These are phyloP conservation scores for Scaptomyza pallida DNA, from an alignment of 1,140 invertebrate species.

Conservation along the genomic window DNA sequence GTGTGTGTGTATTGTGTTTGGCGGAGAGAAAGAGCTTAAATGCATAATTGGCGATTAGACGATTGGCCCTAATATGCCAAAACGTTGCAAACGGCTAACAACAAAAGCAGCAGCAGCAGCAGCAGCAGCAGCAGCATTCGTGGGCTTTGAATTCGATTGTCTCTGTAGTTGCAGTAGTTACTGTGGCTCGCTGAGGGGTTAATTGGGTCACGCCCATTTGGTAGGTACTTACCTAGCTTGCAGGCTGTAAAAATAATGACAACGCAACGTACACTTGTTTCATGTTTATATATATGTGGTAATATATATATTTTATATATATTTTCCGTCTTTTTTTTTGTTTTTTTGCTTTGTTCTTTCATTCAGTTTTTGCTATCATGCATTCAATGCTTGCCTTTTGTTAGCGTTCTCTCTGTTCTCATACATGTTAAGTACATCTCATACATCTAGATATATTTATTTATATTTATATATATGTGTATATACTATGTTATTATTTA, in stretches of 20 bases:
- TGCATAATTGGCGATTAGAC: conserved; percentile 82
- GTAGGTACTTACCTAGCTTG: conserved; percentile 60
- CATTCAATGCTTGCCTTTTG: conserved; percentile 72
- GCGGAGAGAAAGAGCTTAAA: conserved; percentile 40
- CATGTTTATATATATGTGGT: conserved; percentile 59
- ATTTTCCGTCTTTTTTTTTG: conserved; percentile 59
- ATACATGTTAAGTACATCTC: conserved; percentile 58
- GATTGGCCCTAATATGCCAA: conserved; percentile 78
- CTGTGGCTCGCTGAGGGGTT: conserved; percentile 30
- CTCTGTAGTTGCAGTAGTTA: conserved; percentile 14
- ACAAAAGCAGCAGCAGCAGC: conserved; percentile 56
- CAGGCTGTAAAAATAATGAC: conserved; percentile 60
- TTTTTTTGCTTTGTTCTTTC: conserved; percentile 62
- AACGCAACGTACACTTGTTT: conserved; percentile 64
- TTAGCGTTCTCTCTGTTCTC: conserved; percentile 48
- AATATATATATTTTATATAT: conserved; percentile 70
- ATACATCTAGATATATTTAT: conserved; percentile 56
- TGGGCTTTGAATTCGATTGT: conserved; percentile 37
- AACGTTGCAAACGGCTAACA: conserved; percentile 63
- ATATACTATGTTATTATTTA: conserved; percentile 60
- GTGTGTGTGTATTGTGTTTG: background rate
- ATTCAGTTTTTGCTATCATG: conserved; percentile 65
- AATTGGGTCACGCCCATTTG: conserved; percentile 66
- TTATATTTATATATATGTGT: background rate
- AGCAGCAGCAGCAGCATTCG: conserved; percentile 42